Evolutionary conservation across 2,888 invertebrate genomes (phyloP).

Genomic region (Erebia ligea): DNA sequence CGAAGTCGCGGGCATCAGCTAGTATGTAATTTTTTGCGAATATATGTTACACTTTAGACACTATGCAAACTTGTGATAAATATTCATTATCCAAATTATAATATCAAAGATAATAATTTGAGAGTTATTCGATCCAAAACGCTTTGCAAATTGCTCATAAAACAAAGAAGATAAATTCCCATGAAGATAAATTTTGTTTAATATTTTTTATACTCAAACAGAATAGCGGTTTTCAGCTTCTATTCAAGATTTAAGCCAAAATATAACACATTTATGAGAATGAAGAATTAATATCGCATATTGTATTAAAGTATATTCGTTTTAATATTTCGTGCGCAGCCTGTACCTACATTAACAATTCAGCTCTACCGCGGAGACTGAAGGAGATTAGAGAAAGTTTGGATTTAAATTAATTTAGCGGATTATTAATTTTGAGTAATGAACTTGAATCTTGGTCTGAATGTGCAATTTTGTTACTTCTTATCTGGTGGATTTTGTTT

Average conservation of each 20-base stretch:
- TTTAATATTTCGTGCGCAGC: constrained; percentile 55
- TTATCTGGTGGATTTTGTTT: constrained; percentile 32
- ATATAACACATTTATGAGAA: constrained; percentile 1
- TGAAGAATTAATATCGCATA: constrained; percentile 15
- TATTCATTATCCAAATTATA: too few species aligned
- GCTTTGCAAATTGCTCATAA: too few species aligned
- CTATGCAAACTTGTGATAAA: too few species aligned
- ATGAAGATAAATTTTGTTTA: background rate
- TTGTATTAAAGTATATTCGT: constrained; percentile 30
- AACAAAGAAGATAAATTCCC: too few species aligned
- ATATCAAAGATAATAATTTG: too few species aligned
- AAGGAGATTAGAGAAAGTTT: constrained; percentile 70
- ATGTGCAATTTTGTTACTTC: constrained; percentile 48
- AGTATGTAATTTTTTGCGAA: too few species aligned
- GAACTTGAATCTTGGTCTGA: constrained; percentile 61
- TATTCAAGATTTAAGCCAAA: background rate
- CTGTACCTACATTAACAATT: constrained; percentile 60
- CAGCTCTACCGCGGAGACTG: constrained; percentile 54
- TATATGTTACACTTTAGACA: too few species aligned
- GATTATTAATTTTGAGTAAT: constrained; percentile 80
- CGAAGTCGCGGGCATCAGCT: too few species aligned
- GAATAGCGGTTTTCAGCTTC: background rate
- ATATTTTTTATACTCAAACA: background rate
- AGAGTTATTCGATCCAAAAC: too few species aligned
- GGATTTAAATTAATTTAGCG: constrained; percentile 76